A percentile compares a stretch with the other conserved stretches of the same genome.
Conservation (phyloP, 2,113 vertebrate species). For the Otis tarda region DNA sequence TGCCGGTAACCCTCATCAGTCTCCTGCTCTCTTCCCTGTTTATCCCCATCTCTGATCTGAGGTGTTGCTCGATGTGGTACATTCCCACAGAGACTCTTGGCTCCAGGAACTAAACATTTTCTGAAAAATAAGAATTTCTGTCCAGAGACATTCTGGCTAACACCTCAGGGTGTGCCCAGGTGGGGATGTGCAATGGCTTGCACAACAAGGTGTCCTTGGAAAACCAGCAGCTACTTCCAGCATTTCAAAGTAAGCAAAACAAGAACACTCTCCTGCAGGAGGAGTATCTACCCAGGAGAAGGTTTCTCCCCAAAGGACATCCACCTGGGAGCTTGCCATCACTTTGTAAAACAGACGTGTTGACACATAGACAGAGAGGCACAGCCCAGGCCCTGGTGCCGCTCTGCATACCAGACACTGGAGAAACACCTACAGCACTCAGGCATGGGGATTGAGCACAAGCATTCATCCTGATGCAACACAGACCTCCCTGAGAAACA, state of each 20-base stretch:
- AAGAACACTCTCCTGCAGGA: neutral
- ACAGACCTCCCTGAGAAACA: fast-evolving
- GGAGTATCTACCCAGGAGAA: neutral
- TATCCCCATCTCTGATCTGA: neutral
- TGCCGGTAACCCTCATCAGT: fast-evolving
- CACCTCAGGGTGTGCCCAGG: neutral
- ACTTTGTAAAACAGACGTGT: neutral
- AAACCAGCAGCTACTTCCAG: neutral
- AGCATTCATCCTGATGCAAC: neutral
- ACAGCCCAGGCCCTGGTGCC: neutral
- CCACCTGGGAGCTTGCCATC: neutral
- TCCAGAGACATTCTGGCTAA: neutral
- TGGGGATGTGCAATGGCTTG: neutral
- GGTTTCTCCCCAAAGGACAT: neutral
- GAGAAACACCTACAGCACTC: neutral
- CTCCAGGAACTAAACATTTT: neutral
- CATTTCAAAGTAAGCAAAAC: neutral
- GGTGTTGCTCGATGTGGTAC: neutral
- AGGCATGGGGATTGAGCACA: neutral
- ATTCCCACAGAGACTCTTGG: neutral
- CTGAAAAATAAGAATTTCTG: neutral
- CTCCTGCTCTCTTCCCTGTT: neutral
- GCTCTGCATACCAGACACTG: neutral
- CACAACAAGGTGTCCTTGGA: neutral
- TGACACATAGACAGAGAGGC: neutral